Evolutionary conservation across 2,888 invertebrate genomes (phyloP), one percentile per base, ranked within the genome.

Genomic region (Phortica magna): DNA sequence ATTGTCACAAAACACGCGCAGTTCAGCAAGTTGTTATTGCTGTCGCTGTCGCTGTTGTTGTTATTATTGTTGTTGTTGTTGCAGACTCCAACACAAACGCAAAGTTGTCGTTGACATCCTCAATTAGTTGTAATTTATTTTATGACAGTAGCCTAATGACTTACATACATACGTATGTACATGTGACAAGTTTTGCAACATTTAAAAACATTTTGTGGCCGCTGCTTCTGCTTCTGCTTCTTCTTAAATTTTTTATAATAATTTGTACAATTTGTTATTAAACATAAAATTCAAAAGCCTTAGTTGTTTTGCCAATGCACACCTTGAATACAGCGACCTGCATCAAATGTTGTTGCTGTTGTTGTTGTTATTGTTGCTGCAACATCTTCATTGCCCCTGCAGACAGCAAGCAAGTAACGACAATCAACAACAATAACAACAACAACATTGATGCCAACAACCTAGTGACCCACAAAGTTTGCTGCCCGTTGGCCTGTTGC

Each of bases 401-500:
- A 41, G 5, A 10, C 22, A 61, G 19, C 61, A 61, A 61, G 48
- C 61, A 17, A 22, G 7, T 9, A 61, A 61, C 17, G 55, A 22
- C 61, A 61, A 22, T 10, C 43, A 65, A 65, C 65, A 41, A 41
- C 39, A 68, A 42, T 14, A 68, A 42, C 74, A 76, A 74, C 77
- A 78, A 79, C 79, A 79, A 81, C 43, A 61, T 71, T 71, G 43
- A 14, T 68, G 55, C 53, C 48, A 48, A 83, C 81, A 84, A 87
- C 87, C 87, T 78, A 88, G 80, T 86, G 85, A 86, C 86, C 86
- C 80, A 86, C 84, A 87, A 83, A 83, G 81, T 76, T 59, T 74
- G n/a, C 41, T 65, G 65, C 14, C 65, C 39, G 65, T 41, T 65
- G 65, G 65, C 14, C 70, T 71, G 31, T 71, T 55, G 61, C n/a